These are phyloP conservation scores for Xestobium rufovillosum DNA, from an alignment of 2,888 invertebrate species.

Conservation along the genomic window DNA sequence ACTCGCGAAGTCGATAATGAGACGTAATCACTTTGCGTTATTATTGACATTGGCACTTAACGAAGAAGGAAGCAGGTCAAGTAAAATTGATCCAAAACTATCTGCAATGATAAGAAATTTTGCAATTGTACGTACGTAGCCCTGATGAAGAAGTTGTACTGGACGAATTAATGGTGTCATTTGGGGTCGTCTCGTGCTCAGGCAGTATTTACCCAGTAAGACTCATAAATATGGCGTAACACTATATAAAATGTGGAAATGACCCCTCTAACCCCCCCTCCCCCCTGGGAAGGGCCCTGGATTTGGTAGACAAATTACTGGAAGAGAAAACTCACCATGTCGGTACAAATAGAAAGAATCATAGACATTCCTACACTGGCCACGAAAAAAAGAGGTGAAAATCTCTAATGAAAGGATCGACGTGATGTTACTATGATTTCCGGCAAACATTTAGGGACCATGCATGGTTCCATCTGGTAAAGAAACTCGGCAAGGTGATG, in stretches of 20 bases:
- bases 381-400: constrained; percentile 1
- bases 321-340: not conserved
- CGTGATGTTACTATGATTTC: not conserved
- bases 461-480: not conserved
- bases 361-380: not conserved
- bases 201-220: constrained; percentile 33
- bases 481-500: too few relatives aligned
- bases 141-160: constrained; percentile 16
- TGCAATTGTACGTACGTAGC: constrained; percentile 4
- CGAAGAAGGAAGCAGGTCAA: not conserved
- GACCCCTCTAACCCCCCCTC: too few relatives aligned
- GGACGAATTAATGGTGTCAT: constrained; percentile 27
- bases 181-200: constrained; percentile 30
- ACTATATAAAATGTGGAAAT: constrained; percentile 31
- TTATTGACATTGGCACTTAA: constrained; percentile 14
- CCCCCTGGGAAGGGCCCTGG: not conserved
- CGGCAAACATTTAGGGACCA: not conserved
- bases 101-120: constrained; percentile 6
- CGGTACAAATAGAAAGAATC: not conserved
- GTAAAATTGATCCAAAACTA: not conserved
- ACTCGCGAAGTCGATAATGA: constrained; percentile 9
- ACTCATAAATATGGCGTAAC: constrained; percentile 19
- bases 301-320: not conserved
- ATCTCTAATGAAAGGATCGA: constrained; percentile 2
- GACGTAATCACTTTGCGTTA: constrained; percentile 14